A percentile compares a stretch with the other conserved stretches of the same genome.
Conservation (phyloP, 2,113 vertebrate species). For the Panurus biarmicus region DNA sequence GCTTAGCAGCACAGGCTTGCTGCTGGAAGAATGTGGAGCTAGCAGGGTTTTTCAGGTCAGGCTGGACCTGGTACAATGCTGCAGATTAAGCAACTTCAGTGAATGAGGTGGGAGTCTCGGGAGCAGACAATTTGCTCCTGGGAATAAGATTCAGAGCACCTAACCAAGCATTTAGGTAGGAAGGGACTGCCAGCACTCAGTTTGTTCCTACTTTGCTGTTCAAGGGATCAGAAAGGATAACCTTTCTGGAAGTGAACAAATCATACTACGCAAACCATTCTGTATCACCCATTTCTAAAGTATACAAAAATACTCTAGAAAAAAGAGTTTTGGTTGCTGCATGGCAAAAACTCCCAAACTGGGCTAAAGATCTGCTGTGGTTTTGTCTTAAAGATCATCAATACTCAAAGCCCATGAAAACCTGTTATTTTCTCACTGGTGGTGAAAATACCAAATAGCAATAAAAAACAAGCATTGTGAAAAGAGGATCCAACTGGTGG, state of each 20-base stretch:
- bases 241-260: not conserved
- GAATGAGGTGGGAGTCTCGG: not conserved
- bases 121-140: not conserved
- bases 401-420: not conserved
- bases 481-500: not conserved
- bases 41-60: conserved; percentile 16
- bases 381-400: not conserved
- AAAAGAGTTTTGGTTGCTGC: not conserved
- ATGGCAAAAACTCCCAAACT: not conserved
- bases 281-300: not conserved
- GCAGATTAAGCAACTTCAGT: not conserved
- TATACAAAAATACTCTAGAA: not conserved
- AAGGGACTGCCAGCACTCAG: not conserved
- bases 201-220: not conserved
- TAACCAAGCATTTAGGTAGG: not conserved
- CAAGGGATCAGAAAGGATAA: not conserved
- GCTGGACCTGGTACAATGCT: not conserved
- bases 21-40: not conserved
- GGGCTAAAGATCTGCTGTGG: not conserved
- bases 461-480: not conserved
- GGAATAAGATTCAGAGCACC: not conserved
- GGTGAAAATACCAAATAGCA: not conserved
- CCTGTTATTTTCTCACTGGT: not conserved
- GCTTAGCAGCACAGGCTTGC: not conserved
- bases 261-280: not conserved